Evolutionary conservation across 2,797 vertebrate species (phyloP).

Genomic region (Labroides dimidiatus): DNA sequence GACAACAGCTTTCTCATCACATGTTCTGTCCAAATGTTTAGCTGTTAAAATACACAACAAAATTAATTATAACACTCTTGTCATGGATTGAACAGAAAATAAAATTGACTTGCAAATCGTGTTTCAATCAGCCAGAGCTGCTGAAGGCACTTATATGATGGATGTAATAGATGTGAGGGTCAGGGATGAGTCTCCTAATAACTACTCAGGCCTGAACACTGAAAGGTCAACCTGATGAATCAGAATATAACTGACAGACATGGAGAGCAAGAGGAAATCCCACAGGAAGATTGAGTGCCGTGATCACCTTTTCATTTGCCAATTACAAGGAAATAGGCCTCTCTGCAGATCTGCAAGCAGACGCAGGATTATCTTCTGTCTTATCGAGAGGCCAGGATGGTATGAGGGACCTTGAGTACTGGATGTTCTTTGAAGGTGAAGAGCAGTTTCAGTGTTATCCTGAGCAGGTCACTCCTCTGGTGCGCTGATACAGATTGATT

Average conservation of each 20-base stretch:
- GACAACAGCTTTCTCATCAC: background rate
- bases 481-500: constrained; percentile 43
- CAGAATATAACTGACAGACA: constrained; percentile 40
- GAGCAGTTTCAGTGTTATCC: constrained; percentile 48
- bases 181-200: constrained; percentile 24
- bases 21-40: background rate
- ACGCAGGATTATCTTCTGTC: constrained; percentile 46
- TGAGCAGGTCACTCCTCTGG: constrained; percentile 20
- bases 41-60: background rate
- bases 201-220: constrained; percentile 5
- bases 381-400: constrained; percentile 30
- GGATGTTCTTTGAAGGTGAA: constrained; percentile 59
- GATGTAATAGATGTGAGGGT: constrained; percentile 8
- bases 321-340: constrained; percentile 43
- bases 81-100: background rate
- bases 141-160: background rate
- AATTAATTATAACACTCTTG: background rate
- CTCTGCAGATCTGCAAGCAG: constrained; percentile 21
- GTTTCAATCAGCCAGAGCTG: background rate
- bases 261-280: constrained; percentile 51
- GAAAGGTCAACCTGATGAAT: constrained; percentile 68
- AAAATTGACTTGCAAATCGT: background rate
- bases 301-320: constrained; percentile 67
- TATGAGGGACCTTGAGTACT: constrained; percentile 47
- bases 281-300: constrained; percentile 50